Conservation (phyloP, 2,888 invertebrate genomes). For the Gymnoscelis rufifasciata region DNA sequence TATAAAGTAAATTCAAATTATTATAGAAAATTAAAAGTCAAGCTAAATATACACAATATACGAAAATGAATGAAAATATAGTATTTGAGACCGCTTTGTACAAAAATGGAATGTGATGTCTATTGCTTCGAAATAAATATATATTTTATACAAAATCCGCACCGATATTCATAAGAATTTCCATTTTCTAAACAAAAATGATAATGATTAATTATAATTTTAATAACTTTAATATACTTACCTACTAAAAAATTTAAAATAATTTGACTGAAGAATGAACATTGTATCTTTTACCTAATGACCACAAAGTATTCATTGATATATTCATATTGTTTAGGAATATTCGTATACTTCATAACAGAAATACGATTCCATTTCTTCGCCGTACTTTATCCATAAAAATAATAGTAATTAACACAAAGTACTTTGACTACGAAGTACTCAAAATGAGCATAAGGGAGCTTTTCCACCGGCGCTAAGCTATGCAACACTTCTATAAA, state of each 20-base stretch:
- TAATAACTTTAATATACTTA: too few relatives aligned
- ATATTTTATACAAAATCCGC: constrained; percentile 34
- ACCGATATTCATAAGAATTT: constrained; percentile 54
- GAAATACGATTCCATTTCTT: neutral
- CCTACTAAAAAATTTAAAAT: too few relatives aligned
- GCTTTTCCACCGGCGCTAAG: too few relatives aligned
- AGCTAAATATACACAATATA: constrained; percentile 1
- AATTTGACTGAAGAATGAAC: neutral
- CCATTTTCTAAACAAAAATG: constrained; percentile 14
- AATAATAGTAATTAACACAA: constrained; percentile 7
- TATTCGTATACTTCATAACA: constrained; percentile 6
- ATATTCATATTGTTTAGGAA: neutral
- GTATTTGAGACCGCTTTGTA: constrained; percentile 44
- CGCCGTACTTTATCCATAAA: neutral
- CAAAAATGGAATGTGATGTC: constrained; percentile 72
- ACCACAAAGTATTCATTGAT: too few relatives aligned
- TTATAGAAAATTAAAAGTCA: neutral
- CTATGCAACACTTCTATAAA: too few relatives aligned
- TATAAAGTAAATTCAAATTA: neutral
- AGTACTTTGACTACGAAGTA: constrained; percentile 9
- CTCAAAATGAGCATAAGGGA: constrained; percentile 7
- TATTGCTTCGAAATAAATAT: constrained; percentile 41
- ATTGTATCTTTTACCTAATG: too few relatives aligned
- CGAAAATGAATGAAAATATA: constrained; percentile 14
- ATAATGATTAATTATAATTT: neutral